phyloP scores from a whole-genome alignment of 2,888 invertebrate genomes.

The Apoda limacodes region DNA sequence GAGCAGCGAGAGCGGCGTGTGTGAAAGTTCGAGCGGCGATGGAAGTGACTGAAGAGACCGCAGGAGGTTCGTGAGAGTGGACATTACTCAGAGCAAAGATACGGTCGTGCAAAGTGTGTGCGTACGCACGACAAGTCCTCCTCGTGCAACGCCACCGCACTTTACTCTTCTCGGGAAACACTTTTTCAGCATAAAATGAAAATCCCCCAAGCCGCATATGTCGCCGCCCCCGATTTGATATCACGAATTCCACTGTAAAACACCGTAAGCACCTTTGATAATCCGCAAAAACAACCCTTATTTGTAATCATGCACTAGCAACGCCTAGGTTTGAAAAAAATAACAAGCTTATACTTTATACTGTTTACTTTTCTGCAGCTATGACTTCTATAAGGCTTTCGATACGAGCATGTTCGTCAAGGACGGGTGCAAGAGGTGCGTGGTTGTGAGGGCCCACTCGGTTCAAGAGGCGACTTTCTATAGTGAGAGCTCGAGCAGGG shows the following conservation, averaged over 20 bases:
- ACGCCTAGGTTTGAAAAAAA: too few species aligned
- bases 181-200: slow-evolving; percentile 66
- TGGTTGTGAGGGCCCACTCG: slow-evolving; percentile 31
- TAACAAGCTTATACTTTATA: too few species aligned
- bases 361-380: slow-evolving; percentile 18
- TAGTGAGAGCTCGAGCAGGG: slow-evolving; percentile 47
- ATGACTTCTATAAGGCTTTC: slow-evolving; percentile 58
- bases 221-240: slow-evolving; percentile 62
- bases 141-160: slow-evolving; percentile 66
- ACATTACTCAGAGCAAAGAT: slow-evolving; percentile 63
- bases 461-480: slow-evolving; percentile 40
- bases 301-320: too few species aligned
- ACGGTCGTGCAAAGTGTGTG: slow-evolving; percentile 60
- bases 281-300: too few species aligned
- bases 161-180: slow-evolving; percentile 63
- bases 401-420: slow-evolving; percentile 38
- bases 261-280: too few species aligned
- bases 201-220: slow-evolving; percentile 64
- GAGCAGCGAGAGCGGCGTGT: slow-evolving; percentile 26
- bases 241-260: slow-evolving; percentile 68
- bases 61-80: slow-evolving; percentile 58
- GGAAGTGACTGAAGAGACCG: slow-evolving; percentile 22
- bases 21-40: slow-evolving; percentile 24
- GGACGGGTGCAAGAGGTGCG: slow-evolving; percentile 34
- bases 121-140: slow-evolving; percentile 62